Evolutionary conservation across 2,797 vertebrate species (phyloP), one percentile per base, ranked within the genome.

Genomic region (Tenualosa ilisha): DNA sequence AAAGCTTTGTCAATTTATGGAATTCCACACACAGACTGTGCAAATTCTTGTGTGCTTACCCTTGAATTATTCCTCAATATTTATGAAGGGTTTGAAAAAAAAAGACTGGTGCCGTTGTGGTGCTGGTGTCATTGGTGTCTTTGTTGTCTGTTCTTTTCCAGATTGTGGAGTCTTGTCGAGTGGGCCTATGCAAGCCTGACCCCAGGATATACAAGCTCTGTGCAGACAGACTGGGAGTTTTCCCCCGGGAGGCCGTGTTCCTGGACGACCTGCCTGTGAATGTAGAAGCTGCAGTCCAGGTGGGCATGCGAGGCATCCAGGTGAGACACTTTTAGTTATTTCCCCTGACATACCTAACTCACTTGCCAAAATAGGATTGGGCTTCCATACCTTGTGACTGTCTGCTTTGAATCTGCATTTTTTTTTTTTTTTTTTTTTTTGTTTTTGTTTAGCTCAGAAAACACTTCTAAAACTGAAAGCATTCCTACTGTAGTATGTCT

Each of bases 231-330:
- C 91, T 97, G 0, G 91, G 92, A 0, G 90, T 95, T 56, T 92
- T 87, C 31, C 94, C 96, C 81, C 89, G 91, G 0, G 94, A 96
- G 59, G 92, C 95, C 54, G 87, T 97, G 87, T 94, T 97, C 83
- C 94, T 97, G 0, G 96, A 97, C 50, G 95, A 93, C 86, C 89
- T 94, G 72, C 94, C 92, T 83, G 88, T 85, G 17, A 96, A 94
- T 72, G 84, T 96, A 81, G 88, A 94, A 90, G 91, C 92, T 68
- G 96, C 96, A 61, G 91, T 93, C 26, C 92, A 93, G 82, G 90
- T 96, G 53, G 96, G 96, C 82, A 93, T 97, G 40, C 87, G 65
- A 51, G 95, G 94, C 0, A 91, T 97, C 86, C 93, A 95, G 95
- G 96, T 96, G 51, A 84, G 85, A 63, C 46, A 20, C 84, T 20